Evolutionary conservation across 2,113 vertebrate species (phyloP), one percentile per base, ranked within the genome.

Genomic region (Canis aureus): DNA sequence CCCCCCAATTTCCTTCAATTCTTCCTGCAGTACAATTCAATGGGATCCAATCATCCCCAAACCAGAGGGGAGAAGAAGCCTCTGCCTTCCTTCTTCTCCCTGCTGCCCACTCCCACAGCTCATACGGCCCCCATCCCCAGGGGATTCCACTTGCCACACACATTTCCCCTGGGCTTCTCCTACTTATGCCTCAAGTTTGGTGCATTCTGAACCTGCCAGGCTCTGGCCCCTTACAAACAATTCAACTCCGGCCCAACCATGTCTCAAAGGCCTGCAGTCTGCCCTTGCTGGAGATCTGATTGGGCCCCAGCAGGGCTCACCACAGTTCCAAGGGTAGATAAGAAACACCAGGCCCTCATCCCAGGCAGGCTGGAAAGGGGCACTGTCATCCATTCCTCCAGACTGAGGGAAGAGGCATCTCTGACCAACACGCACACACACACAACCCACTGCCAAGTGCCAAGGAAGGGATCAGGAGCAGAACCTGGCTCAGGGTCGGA

Each of bases 241-340:
- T 69, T 35, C 62, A 64, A 32, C 49, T 95, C 69, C 60, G 53
- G 43, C 12, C 64, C n/a, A 64, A 19, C 7, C 16, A 62, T 71
- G 13, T 51, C 81, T 86, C 89, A 51, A 49, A 76, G 81, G 16
- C 32, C 89, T 19, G 27, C 8, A 19, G 38, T 62, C 60, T 92
- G 90, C 32, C 80, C 55, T 92, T 67, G 60, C 59, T 3, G 8
- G 69, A 62, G 86, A 62, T 51, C 2, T 64, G 92, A 90, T 2
- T 9, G 53, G 32, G 25, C 35, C 88, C 92, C 79, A 76, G 82
- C 43, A 60, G 29, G 38, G 69, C 59, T 96, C 69, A 71, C 49
- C 81, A 79, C 13, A 57, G 73, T 90, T 87, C 89, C 96, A 85
- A 96, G 76, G 81, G 69, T 69, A 93, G 83, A 59, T 55, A 43